Evolutionary conservation across 2,797 vertebrate genomes (phyloP).

Genomic region (Lates japonicus): DNA sequence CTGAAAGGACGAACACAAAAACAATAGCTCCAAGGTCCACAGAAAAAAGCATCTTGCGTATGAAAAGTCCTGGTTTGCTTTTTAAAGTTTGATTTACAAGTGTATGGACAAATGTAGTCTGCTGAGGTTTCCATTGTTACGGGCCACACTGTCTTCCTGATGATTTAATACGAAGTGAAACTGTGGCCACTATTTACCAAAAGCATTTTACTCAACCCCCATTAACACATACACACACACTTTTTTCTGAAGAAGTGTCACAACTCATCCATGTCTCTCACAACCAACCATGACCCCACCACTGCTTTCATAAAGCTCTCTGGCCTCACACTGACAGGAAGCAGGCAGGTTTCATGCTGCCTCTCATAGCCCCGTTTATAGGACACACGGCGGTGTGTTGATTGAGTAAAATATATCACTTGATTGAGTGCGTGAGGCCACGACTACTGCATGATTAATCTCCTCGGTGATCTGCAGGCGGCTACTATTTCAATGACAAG

Average conservation of each 20-base stretch:
- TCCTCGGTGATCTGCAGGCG: background rate
- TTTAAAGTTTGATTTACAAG: slow-evolving; percentile 36
- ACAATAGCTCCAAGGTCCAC: slow-evolving; percentile 6
- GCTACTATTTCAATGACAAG: slow-evolving; percentile 33
- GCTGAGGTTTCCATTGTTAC: background rate
- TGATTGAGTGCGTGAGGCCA: background rate
- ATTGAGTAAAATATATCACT: background rate
- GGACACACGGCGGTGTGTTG: background rate
- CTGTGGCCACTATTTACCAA: slow-evolving; percentile 34
- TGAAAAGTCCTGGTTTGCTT: background rate
- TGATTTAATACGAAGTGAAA: slow-evolving; percentile 16
- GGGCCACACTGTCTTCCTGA: background rate
- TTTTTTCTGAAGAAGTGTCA: slow-evolving; percentile 56
- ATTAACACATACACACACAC: slow-evolving; percentile 23
- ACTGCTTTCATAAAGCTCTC: slow-evolving; percentile 7
- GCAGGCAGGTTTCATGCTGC: background rate
- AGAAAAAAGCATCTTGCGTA: background rate
- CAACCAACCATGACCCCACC: slow-evolving; percentile 33
- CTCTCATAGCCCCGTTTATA: background rate
- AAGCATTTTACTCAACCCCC: slow-evolving; percentile 28
- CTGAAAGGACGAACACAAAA: slow-evolving; percentile 24
- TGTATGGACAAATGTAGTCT: background rate
- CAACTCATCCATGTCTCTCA: slow-evolving; percentile 44
- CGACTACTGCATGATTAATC: too few species aligned
- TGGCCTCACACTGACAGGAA: slow-evolving; percentile 24